A percentile compares a stretch with the other conserved stretches of the same genome.
phyloP scores from a whole-genome alignment of 92 coral and sea anemone genomes.

The Virgularia gustaviana region DNA sequence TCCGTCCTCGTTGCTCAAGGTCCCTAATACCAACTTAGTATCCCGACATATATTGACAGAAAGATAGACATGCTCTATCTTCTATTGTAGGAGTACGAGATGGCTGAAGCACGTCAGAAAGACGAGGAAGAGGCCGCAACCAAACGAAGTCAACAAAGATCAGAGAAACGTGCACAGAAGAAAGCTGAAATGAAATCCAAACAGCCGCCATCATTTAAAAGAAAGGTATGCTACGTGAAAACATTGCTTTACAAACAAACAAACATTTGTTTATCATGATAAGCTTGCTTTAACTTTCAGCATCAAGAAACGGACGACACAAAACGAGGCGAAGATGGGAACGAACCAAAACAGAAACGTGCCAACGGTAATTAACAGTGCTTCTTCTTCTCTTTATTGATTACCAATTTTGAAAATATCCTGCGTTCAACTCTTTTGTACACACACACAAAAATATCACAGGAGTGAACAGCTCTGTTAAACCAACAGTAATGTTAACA shows the following conservation, averaged over 20 bases:
- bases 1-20: no score
- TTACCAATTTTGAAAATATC: no score
- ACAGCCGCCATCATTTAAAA: slow-evolving; percentile 40
- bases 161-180: slow-evolving; percentile 58
- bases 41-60: no score
- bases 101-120: slow-evolving; percentile 60
- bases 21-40: background rate
- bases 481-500: slow-evolving; percentile 12
- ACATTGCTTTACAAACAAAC: background rate
- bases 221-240: slow-evolving; percentile 66
- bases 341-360: slow-evolving; percentile 17
- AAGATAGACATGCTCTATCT: no score
- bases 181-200: slow-evolving; percentile 48
- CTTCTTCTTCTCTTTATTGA: no score
- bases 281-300: background rate
- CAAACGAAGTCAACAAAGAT: slow-evolving; percentile 53
- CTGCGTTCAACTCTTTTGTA: background rate
- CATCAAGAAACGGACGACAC: slow-evolving; percentile 13
- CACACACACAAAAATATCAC: slow-evolving; percentile 49
- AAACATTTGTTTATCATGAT: background rate
- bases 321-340: background rate
- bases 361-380: background rate
- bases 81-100: slow-evolving; percentile 62
- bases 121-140: slow-evolving; percentile 59
- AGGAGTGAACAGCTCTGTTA: background rate